Evolutionary conservation across 2,113 vertebrate genomes (phyloP), one percentile per base, ranked within the genome.

Genomic region (Symphodus melops): DNA sequence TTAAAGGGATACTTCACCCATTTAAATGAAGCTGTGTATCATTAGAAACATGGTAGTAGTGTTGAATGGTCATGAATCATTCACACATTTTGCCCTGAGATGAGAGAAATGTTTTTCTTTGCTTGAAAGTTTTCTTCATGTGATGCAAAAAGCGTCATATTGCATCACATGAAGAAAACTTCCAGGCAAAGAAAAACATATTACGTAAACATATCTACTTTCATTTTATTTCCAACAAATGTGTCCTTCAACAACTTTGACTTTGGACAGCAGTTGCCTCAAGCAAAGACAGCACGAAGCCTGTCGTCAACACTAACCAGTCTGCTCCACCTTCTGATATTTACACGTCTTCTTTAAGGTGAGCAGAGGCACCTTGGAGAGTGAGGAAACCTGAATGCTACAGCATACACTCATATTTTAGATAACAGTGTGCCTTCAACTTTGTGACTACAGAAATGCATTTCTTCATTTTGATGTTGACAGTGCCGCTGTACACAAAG

Each of bases 361-460:
- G 16, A 48, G 5, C 5, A 13, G 7, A 19, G 16, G 46, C 46
- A 48, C 46, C 44, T 48, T 23, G 20, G 37, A 23, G 11, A 20
- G 37, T 59, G 36, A 59, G 19, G 9, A n/a, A 20, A 16, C 48
- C 19, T 49, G n/a, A 5, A 20, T 16, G 19, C 62, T 16, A 14
- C 61, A 49, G 12, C 61, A 63, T 7, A 33, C 9, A 63, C 44
- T 17, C 14, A 10, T 21, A 68, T 48, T 68, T 68, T 20, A 36
- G 53, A 46, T 4, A 37, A 51, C 13, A 19, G 17, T 21, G 23
- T 33, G 5, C 41, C n/a, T 36, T 5, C 9, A 17, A n/a, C 23
- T 71, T n/a, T 64, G 11, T 52, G 10, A 10, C 23, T 54, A 33
- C 11, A 39, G 25, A 39, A 19, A 37, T 9, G n/a, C 14, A 8